phyloP scores from a whole-genome alignment of 2,113 vertebrate genomes.

The Oophaga pumilio region DNA sequence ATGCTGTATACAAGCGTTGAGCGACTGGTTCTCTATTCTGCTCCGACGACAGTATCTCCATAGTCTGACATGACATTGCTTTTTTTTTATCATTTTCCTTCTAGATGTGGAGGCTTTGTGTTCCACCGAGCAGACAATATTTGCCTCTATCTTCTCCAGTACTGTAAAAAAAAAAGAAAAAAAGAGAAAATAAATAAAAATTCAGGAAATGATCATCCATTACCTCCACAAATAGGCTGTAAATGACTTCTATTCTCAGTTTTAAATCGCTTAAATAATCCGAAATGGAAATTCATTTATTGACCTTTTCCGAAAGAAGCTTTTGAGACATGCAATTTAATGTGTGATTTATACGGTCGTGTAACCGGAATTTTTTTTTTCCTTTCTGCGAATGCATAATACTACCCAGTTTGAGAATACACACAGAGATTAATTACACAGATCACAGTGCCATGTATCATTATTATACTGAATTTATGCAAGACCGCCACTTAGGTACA shows the following conservation, averaged over 20 bases:
- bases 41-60: not conserved
- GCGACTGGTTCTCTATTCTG: not conserved
- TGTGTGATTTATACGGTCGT: not conserved
- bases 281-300: constrained; percentile 38
- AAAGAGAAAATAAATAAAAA: constrained; percentile 59
- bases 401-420: not conserved
- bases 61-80: not conserved
- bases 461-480: not conserved
- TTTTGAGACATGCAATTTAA: constrained; percentile 18
- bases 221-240: constrained; percentile 12
- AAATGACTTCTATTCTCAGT: constrained; percentile 29
- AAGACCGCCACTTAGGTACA: not conserved
- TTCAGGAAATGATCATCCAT: constrained; percentile 52
- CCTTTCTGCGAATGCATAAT: not conserved
- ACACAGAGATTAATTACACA: constrained; percentile 17
- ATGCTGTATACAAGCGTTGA: not conserved
- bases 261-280: constrained; percentile 29
- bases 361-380: not conserved
- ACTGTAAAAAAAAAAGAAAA: constrained; percentile 71
- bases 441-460: not conserved
- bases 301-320: constrained; percentile 41
- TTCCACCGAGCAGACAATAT: not conserved
- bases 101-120: not conserved
- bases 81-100: not conserved
- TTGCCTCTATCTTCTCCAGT: constrained; percentile 78